Evolutionary conservation across 1,140 invertebrate species (phyloP), one percentile per base, ranked within the genome.

Genomic region (Bombus sylvicola): DNA sequence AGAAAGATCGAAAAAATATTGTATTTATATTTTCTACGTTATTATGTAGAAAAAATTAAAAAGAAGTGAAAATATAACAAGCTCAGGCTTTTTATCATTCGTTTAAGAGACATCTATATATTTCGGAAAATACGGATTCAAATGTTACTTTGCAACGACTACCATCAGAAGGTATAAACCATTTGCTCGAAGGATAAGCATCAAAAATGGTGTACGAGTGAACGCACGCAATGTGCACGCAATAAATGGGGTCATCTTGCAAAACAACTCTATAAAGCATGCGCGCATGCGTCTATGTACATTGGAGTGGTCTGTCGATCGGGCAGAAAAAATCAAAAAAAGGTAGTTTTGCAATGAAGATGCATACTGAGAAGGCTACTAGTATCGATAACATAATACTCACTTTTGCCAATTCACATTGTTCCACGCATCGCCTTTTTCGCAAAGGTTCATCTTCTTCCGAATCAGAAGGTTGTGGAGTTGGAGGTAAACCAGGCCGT

Each of bases 391-490:
- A 66, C 8, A 12, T 43, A 53, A 47, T 87, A 80, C 89, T 94
- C 91, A 95, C 95, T 93, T 95, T 95, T 31, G 92, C 92, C 34
- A 95, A 86, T 78, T 95, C 93, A 64, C 93, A 94, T 69, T 93
- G 89, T 47, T 94, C 89, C 76, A 92, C 47, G 62, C 91, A 91
- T 85, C 91, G 81, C 57, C 90, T 90, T 89, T 95, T 94, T 47
- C 88, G 89, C 3, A 92, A 90, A 15, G 93, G 94, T 81, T 96
- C 95, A 82, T 96, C 96, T 72, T 95, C 94, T 88, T 96, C 96
- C 0, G 95, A 95, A 73, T 96, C 96, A 0, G 95, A 96, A 1
- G 95, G 95, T 78, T 96, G 95, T 1, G 95, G 95, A 28, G 95
- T 96, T 10, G 93, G 94, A 8, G 95, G 95, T n/a, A 96, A 87